These are phyloP conservation scores for Drosophila kikkawai DNA, from an alignment of 1,140 invertebrate genomes.

Conservation along the genomic window DNA sequence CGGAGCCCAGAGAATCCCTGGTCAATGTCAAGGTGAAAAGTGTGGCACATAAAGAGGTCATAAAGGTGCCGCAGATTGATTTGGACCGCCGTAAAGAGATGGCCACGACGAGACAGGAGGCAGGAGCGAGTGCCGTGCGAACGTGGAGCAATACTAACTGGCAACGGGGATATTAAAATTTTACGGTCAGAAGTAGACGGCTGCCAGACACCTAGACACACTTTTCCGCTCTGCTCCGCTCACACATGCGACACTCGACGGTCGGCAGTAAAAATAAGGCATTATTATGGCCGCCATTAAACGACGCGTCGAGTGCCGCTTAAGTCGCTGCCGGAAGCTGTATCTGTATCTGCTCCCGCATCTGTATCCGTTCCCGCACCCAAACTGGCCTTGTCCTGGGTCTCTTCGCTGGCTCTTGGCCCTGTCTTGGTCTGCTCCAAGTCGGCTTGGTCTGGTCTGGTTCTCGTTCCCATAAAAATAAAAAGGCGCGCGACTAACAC, in stretches of 20 bases:
- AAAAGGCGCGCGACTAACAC: conserved; percentile 61
- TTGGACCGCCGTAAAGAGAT: conserved; percentile 39
- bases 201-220: conserved; percentile 72
- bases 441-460: conserved; percentile 9
- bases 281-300: conserved; percentile 80
- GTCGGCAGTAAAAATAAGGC: conserved; percentile 75
- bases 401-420: conserved; percentile 13
- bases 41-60: conserved; percentile 73
- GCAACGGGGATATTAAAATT: conserved; percentile 72
- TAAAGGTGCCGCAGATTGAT: conserved; percentile 81
- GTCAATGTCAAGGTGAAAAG: conserved; percentile 82
- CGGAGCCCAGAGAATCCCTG: conserved; percentile 25
- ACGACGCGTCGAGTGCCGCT: conserved; percentile 59
- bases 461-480: conserved; percentile 50
- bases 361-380: neutral
- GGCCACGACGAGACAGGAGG: neutral
- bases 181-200: conserved; percentile 74
- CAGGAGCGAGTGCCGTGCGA: neutral
- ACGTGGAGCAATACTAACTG: conserved; percentile 32
- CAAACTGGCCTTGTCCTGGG: conserved; percentile 40
- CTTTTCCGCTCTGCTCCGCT: conserved; percentile 46
- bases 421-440: conserved; percentile 8
- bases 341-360: conserved; percentile 14
- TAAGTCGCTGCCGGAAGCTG: conserved; percentile 74
- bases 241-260: conserved; percentile 57